Base-by-base conservation (phyloP, 2,888 invertebrate species). In the Leuctra nigra region DNA sequence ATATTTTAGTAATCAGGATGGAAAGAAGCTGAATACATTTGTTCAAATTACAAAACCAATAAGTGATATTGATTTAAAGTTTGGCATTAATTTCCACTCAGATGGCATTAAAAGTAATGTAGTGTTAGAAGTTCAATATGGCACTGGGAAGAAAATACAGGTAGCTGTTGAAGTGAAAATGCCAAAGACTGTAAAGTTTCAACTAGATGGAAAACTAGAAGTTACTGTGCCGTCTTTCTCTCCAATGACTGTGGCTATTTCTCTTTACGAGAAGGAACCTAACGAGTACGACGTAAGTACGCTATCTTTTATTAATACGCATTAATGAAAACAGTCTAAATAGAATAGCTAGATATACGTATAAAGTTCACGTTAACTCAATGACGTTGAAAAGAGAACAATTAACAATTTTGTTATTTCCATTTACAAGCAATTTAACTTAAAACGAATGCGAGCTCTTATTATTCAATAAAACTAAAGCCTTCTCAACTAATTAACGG, bases 201-300 rank as follows among this genome's bases (percentile, higher is more conserved):
- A 79, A 18, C 69, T 87, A 46, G 87, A 89, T 68, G 81, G 81
- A 0, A 81, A 82, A 60, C 72, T 86, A 13, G 89, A 88, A 68
- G 73, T 89, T 53, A 86, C 87, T 0, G 75, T 90, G 44, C 89
- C 90, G 0, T 82, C 83, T 0, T 78, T 87, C 61, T 81, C 82
- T 55, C 86, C 90, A 0, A 82, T 87, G 73, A 73, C 81, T 1
- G 70, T 84, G 1, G 77, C 80, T 52, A 72, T 81, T 0, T 82
- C 82, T 63, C 72, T 90, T 7, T 79, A 78, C 29, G 90, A 88
- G 67, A 85, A 86, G 64, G 75, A 75, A 44, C 71, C 75, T 0
- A 78, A 80, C 54, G 84, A 86, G 63, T 91, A 82, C 67, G 82
- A 84, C 70, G 87, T 86, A 70, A 74, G 75, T 71, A 62, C n/a